These are phyloP conservation scores for Drepana arcuata DNA, from an alignment of 1,140 invertebrate species.

Conservation along the genomic window DNA sequence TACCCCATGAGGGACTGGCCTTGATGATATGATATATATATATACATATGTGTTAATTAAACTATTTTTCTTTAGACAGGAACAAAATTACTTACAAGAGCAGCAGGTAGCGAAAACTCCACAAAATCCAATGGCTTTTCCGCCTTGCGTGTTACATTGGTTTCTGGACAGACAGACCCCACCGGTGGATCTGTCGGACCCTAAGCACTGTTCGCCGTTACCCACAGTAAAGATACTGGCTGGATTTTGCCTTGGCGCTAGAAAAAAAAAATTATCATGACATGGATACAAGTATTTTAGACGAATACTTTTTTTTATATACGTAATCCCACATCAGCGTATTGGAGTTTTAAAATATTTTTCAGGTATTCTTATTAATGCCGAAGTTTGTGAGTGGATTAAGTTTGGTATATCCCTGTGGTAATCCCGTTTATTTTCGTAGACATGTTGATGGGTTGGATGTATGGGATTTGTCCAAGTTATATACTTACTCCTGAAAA, in stretches of 20 bases:
- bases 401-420: not conserved
- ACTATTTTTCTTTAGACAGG: too few species aligned
- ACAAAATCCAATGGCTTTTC: slow-evolving; percentile 62
- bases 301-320: too few species aligned
- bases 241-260: slow-evolving; percentile 41
- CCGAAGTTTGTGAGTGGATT: too few species aligned
- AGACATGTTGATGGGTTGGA: not conserved
- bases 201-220: slow-evolving; percentile 53
- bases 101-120: slow-evolving; percentile 66
- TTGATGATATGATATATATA: too few species aligned
- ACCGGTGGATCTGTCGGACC: slow-evolving; percentile 42
- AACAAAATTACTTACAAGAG: slow-evolving; percentile 60
- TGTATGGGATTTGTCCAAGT: not conserved
- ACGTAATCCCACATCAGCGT: too few species aligned
- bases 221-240: slow-evolving; percentile 54
- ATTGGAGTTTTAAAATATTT: not conserved
- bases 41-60: too few species aligned
- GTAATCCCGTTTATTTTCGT: not conserved
- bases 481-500: slow-evolving; percentile 9
- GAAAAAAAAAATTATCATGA: too few species aligned
- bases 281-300: too few species aligned
- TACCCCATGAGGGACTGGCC: too few species aligned
- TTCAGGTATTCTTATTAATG: not conserved
- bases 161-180: slow-evolving; percentile 59
- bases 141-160: slow-evolving; percentile 62